phyloP scores from a whole-genome alignment of 1,140 invertebrate genomes.

The Hypsibius dujardini region DNA sequence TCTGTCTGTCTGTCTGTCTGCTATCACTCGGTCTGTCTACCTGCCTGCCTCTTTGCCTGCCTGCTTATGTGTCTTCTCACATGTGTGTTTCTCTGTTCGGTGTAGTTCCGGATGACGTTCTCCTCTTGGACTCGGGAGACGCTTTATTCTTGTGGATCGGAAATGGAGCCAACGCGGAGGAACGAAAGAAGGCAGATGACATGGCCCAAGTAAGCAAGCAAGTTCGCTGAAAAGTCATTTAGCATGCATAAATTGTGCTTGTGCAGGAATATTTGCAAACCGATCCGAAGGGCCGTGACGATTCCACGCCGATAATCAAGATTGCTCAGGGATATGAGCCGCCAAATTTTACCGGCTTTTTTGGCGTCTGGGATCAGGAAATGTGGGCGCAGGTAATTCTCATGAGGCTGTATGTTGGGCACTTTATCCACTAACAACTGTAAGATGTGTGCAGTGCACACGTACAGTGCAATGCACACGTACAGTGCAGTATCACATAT shows the following conservation, averaged over 20 bases:
- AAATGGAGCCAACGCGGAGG: conserved; percentile 41
- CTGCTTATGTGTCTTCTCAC: too few relatives aligned
- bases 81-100: too few relatives aligned
- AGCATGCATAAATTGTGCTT: not conserved
- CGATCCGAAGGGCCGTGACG: conserved; percentile 56
- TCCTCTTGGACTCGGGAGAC: conserved; percentile 61
- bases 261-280: conserved; percentile 37
- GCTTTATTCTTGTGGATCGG: conserved; percentile 72
- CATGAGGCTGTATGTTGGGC: too few relatives aligned
- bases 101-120: conserved; percentile 56
- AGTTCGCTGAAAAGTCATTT: not conserved
- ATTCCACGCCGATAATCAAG: conserved; percentile 54
- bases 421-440: too few relatives aligned
- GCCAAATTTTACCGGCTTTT: conserved; percentile 72
- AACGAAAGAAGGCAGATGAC: conserved; percentile 41
- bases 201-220: conserved; percentile 32
- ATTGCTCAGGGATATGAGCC: conserved; percentile 66
- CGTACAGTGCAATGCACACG: too few relatives aligned
- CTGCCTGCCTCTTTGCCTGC: too few relatives aligned
- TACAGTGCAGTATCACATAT: too few relatives aligned
- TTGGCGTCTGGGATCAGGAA: conserved; percentile 63
- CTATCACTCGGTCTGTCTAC: too few relatives aligned
- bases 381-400: conserved; percentile 49
- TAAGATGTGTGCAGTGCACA: too few relatives aligned
- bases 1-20: too few relatives aligned